phyloP scores from a whole-genome alignment of 2,888 invertebrate genomes.

The Callimorpha dominula region DNA sequence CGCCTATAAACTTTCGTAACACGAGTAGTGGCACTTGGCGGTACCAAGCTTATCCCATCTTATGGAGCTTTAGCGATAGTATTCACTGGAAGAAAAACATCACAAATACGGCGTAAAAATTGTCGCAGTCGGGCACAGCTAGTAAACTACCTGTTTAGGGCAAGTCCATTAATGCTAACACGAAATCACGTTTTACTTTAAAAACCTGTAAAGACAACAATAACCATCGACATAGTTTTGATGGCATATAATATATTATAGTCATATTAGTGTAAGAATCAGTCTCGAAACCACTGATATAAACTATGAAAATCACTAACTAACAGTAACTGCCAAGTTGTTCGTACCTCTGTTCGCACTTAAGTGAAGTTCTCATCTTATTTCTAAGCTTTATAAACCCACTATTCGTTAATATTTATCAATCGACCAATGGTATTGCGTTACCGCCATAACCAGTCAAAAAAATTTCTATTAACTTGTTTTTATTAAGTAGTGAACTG shows the following conservation, averaged over 20 bases:
- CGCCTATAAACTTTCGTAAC: neutral
- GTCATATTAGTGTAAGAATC: no score
- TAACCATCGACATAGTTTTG: constrained; percentile 37
- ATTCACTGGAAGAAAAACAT: neutral
- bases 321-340: no score
- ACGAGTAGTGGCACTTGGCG: neutral
- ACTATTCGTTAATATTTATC: no score
- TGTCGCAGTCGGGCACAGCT: neutral
- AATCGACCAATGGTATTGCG: no score
- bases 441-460: no score
- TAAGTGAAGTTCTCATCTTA: no score
- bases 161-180: constrained; percentile 30
- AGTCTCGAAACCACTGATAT: no score
- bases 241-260: constrained; percentile 31
- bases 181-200: constrained; percentile 26
- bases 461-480: no score
- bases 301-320: no score
- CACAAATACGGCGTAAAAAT: neutral
- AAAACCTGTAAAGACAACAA: constrained; percentile 22
- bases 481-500: no score
- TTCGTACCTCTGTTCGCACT: no score
- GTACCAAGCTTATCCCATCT: neutral
- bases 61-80: neutral
- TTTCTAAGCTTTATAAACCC: no score
- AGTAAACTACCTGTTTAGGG: constrained; percentile 18